phyloP scores from a whole-genome alignment of 2,888 invertebrate species.

The Andrena chrysosceles region DNA sequence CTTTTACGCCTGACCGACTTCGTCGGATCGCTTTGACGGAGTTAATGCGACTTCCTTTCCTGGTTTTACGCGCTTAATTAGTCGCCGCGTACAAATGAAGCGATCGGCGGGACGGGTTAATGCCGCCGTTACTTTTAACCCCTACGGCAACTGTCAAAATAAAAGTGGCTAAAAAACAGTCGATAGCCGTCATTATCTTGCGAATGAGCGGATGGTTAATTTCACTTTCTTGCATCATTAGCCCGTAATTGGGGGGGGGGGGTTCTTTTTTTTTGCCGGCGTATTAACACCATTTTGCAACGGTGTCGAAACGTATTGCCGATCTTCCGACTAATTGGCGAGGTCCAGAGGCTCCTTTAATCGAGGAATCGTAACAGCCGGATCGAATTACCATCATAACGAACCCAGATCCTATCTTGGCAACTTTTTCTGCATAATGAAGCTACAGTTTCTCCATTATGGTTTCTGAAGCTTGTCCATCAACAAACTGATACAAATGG shows the following conservation, averaged over 20 bases:
- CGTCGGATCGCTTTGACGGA: conserved; percentile 26
- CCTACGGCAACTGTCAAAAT: background rate
- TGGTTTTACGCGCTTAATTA: conserved; percentile 54
- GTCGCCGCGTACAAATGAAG: conserved; percentile 39
- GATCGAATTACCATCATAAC: conserved; percentile 6
- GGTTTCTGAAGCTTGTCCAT: background rate
- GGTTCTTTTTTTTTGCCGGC: background rate
- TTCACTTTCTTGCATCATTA: conserved; percentile 6
- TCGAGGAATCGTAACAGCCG: conserved; percentile 39
- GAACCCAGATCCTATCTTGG: background rate
- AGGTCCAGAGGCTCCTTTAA: background rate
- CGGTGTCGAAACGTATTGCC: background rate
- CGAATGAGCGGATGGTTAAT: conserved; percentile 11
- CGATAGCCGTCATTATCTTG: conserved; percentile 8
- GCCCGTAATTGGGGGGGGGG: background rate
- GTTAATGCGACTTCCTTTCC: conserved; percentile 39
- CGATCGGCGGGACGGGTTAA: conserved; percentile 17
- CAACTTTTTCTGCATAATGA: conserved; percentile 1
- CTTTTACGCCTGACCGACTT: conserved; percentile 59
- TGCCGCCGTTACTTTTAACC: conserved; percentile 14
- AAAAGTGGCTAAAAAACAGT: conserved; percentile 10
- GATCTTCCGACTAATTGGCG: conserved; percentile 9
- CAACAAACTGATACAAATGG: background rate
- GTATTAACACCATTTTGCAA: background rate
- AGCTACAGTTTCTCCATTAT: background rate